Evolutionary conservation across 1,140 invertebrate genomes (phyloP).

Genomic region (Pogonomyrmex barbatus): DNA sequence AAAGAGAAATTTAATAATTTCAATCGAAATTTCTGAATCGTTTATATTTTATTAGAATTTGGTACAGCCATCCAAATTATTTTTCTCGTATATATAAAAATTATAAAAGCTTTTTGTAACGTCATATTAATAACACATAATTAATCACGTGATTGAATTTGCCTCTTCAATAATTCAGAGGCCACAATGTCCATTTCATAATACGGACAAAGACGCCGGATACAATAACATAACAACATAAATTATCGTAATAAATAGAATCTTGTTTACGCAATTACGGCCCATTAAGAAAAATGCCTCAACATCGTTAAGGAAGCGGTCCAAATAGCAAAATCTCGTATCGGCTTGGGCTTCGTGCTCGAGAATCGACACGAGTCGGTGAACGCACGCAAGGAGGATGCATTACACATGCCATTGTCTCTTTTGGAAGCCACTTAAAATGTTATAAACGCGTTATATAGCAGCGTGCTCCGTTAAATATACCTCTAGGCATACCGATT

Average conservation of each 20-base stretch:
- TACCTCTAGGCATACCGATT: constrained; percentile 36
- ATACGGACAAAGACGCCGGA: not conserved
- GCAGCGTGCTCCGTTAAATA: constrained; percentile 29
- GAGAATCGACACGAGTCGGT: constrained; percentile 18
- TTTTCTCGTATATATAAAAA: not conserved
- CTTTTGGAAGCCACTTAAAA: constrained; percentile 32
- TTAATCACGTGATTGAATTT: constrained; percentile 32
- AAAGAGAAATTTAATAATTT: too few relatives aligned
- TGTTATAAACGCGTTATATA: constrained; percentile 51
- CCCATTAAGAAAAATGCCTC: constrained; percentile 9
- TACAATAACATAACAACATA: not conserved
- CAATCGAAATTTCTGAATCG: too few relatives aligned
- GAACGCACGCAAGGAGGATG: constrained; percentile 54
- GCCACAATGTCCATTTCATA: constrained; percentile 9
- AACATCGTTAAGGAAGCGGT: not conserved
- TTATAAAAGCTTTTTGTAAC: constrained; percentile 2
- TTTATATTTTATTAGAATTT: too few relatives aligned
- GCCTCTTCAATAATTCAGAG: not conserved
- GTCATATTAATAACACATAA: constrained; percentile 39
- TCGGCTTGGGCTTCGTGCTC: not conserved
- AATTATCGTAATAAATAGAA: constrained; percentile 22
- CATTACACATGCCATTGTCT: constrained; percentile 41
- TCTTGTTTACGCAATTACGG: constrained; percentile 40
- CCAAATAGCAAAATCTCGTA: constrained; percentile 21
- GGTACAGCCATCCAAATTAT: too few relatives aligned